These are phyloP conservation scores for Pseudopleuronectes americanus DNA, from an alignment of 2,797 vertebrate species.

Conservation along the genomic window DNA sequence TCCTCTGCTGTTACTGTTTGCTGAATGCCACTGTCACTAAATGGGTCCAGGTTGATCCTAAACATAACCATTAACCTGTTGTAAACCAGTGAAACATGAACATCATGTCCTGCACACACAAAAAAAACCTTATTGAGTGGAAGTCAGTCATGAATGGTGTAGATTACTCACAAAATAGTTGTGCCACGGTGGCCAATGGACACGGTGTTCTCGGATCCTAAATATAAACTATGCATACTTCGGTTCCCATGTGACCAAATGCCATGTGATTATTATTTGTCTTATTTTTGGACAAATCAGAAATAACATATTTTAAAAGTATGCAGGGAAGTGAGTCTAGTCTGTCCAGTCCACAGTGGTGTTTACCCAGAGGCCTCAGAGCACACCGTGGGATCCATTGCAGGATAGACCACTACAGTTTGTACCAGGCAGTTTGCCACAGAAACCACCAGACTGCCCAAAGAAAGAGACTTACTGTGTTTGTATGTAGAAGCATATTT, in stretches of 20 bases:
- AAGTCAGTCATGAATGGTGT: not conserved
- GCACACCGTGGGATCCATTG: slow-evolving; percentile 16
- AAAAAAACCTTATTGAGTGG: not conserved
- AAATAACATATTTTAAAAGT: slow-evolving; percentile 4
- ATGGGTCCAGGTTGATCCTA: not conserved
- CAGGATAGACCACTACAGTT: slow-evolving; percentile 5
- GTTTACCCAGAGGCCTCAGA: slow-evolving; percentile 46
- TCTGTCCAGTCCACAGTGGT: slow-evolving; percentile 16
- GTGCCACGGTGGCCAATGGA: not conserved
- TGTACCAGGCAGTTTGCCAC: slow-evolving; percentile 3
- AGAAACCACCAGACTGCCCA: slow-evolving; percentile 14
- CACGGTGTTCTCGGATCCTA: slow-evolving; percentile 13
- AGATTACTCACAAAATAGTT: not conserved
- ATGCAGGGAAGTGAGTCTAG: slow-evolving; percentile 3
- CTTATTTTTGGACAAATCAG: slow-evolving; percentile 21
- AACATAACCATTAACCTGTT: not conserved
- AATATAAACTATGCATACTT: slow-evolving; percentile 41
- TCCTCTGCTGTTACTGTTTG: not conserved
- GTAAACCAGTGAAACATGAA: not conserved
- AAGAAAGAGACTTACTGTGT: not conserved
- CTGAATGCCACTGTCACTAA: not conserved
- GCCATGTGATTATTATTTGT: slow-evolving; percentile 7
- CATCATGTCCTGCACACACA: not conserved
- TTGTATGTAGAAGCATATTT: not conserved
- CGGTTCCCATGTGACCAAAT: slow-evolving; percentile 6